phyloP scores from a whole-genome alignment of 2,888 invertebrate genomes.

The Lepidonotus clava region DNA sequence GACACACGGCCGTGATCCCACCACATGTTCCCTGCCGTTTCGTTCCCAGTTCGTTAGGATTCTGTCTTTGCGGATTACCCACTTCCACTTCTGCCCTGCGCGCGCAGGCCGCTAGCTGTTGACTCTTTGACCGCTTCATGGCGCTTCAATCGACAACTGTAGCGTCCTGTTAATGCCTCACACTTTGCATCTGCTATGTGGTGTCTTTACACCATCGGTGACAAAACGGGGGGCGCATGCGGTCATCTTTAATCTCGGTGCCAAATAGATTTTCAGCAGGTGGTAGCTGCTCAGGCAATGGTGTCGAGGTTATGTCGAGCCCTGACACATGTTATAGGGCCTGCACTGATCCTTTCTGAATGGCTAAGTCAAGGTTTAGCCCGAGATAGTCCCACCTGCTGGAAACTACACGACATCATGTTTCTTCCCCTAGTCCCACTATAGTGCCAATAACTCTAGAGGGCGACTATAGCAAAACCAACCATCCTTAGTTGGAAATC shows the following conservation, averaged over 20 bases:
- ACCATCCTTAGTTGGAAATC: too few species aligned
- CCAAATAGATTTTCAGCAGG: constrained; percentile 10
- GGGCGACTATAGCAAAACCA: too few species aligned
- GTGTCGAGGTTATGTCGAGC: not conserved
- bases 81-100: constrained; percentile 1
- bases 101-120: not conserved
- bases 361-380: too few species aligned
- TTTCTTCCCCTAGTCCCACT: too few species aligned
- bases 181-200: constrained; percentile 16
- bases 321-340: not conserved
- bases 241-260: not conserved
- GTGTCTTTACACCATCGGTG: not conserved
- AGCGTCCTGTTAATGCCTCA: not conserved
- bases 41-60: constrained; percentile 1
- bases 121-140: constrained; percentile 33
- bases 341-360: too few species aligned
- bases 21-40: not conserved
- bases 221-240: not conserved
- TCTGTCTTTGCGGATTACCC: constrained; percentile 25
- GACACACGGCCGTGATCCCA: too few species aligned
- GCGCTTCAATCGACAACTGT: constrained; percentile 40
- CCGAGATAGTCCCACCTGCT: too few species aligned
- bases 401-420: too few species aligned
- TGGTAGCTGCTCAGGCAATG: too few species aligned
- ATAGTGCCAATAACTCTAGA: too few species aligned